Conservation (phyloP, 37 sponge, comb jelly and placozoan genomes). For the Mnemiopsis leidyi region DNA sequence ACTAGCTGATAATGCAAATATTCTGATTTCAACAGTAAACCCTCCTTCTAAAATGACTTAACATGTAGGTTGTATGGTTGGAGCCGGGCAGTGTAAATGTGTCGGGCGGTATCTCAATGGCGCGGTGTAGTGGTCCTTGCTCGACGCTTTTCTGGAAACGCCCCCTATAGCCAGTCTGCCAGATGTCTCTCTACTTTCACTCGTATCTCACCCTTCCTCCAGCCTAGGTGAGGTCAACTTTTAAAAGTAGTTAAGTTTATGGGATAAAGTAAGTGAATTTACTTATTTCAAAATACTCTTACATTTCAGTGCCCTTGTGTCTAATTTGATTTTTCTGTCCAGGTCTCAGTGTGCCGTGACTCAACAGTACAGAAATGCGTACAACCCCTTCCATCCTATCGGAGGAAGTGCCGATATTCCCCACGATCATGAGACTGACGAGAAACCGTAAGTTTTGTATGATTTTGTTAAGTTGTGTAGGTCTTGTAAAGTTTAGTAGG, state of each 20-base stretch:
- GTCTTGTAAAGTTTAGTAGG: no score
- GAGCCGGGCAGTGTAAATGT: not conserved
- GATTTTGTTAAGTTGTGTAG: no score
- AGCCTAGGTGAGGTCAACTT: not conserved
- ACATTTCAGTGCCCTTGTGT: no score
- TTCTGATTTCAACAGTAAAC: no score
- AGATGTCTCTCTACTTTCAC: not conserved
- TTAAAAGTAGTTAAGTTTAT: no score
- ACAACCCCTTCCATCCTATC: not conserved
- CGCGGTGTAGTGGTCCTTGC: not conserved
- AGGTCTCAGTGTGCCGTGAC: not conserved
- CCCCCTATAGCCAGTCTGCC: not conserved
- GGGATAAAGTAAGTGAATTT: no score
- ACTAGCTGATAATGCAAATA: no score
- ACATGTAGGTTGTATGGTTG: conserved; percentile 34
- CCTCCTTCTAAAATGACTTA: no score
- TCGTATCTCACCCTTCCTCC: not conserved
- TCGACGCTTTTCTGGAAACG: not conserved
- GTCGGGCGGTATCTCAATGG: not conserved
- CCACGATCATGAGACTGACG: not conserved
- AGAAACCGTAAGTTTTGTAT: conserved; percentile 37
- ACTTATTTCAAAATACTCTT: no score
- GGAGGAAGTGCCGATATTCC: not conserved
- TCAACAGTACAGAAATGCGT: not conserved
- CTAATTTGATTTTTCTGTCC: no score